These are phyloP conservation scores for Serrognathus titanus DNA, from an alignment of 2,888 invertebrate species.

Conservation along the genomic window DNA sequence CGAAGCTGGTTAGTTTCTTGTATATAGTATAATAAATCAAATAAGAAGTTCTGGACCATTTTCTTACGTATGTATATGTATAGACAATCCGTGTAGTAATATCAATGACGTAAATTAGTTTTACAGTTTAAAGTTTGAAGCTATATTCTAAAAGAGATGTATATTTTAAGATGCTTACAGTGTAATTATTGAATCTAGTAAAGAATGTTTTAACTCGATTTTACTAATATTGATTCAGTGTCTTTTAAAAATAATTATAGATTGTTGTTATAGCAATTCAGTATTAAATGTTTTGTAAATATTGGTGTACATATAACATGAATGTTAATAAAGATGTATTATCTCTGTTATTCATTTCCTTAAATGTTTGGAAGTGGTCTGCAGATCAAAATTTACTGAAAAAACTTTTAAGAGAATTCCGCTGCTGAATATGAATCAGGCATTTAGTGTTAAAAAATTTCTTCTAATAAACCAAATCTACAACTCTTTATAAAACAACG, in stretches of 20 bases:
- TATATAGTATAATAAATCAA: slow-evolving; percentile 12
- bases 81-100: slow-evolving; percentile 26
- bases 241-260: not conserved
- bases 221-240: too few relatives aligned
- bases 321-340: slow-evolving; percentile 8
- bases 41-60: slow-evolving; percentile 25
- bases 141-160: slow-evolving; percentile 29
- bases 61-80: slow-evolving; percentile 28
- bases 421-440: too few relatives aligned
- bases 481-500: too few relatives aligned
- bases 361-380: too few relatives aligned
- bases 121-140: slow-evolving; percentile 17
- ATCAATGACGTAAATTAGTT: slow-evolving; percentile 9
- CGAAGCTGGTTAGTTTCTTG: slow-evolving; percentile 18
- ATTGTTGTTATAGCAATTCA: not conserved
- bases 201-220: not conserved
- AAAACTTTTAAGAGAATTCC: too few relatives aligned
- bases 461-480: too few relatives aligned
- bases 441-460: too few relatives aligned
- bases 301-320: slow-evolving; percentile 18
- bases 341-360: too few relatives aligned
- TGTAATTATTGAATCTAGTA: not conserved
- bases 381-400: too few relatives aligned
- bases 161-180: slow-evolving; percentile 8
- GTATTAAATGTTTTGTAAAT: slow-evolving; percentile 6